A percentile compares a stretch with the other conserved stretches of the same genome.
These are phyloP conservation scores for Aethes cnicana DNA, from an alignment of 2,888 invertebrate species.

Conservation along the genomic window DNA sequence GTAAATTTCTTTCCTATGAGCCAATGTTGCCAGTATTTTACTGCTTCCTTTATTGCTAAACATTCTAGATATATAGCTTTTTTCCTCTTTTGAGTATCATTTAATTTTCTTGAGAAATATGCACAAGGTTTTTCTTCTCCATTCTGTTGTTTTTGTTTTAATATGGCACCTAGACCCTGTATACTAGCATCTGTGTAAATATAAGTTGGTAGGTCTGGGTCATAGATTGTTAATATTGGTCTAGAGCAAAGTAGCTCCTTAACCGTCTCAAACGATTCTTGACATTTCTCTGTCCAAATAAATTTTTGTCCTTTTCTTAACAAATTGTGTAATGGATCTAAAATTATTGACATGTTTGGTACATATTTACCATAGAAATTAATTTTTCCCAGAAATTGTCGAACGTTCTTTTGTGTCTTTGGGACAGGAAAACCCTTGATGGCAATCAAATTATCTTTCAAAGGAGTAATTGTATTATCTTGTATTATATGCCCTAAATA, in stretches of 20 bases:
- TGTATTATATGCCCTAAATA: constrained; percentile 34
- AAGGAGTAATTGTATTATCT: constrained; percentile 13
- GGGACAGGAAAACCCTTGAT: constrained; percentile 30
- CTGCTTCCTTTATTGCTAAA: constrained; percentile 18
- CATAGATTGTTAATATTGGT: constrained; percentile 1
- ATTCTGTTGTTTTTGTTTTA: constrained; percentile 4
- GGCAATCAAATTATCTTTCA: constrained; percentile 28
- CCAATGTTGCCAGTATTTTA: constrained; percentile 23
- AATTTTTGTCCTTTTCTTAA: constrained; percentile 32
- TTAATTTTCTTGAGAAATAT: constrained; percentile 30
- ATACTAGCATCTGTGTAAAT: neutral
- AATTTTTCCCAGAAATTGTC: constrained; percentile 30
- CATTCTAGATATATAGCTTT: constrained; percentile 25
- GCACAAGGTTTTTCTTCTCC: constrained; percentile 29
- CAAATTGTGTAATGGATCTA: constrained; percentile 38
- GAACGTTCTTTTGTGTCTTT: constrained; percentile 27
- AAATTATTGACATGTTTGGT: constrained; percentile 31
- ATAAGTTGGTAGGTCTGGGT: neutral
- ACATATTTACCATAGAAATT: constrained; percentile 29
- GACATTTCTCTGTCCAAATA: constrained; percentile 9
- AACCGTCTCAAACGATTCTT: neutral
- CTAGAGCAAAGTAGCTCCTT: neutral
- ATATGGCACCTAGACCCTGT: neutral
- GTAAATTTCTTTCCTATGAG: constrained; percentile 4
- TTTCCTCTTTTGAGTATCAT: constrained; percentile 18